Evolutionary conservation across 2,113 vertebrate species (phyloP).

Genomic region (Australoheros scitulus): DNA sequence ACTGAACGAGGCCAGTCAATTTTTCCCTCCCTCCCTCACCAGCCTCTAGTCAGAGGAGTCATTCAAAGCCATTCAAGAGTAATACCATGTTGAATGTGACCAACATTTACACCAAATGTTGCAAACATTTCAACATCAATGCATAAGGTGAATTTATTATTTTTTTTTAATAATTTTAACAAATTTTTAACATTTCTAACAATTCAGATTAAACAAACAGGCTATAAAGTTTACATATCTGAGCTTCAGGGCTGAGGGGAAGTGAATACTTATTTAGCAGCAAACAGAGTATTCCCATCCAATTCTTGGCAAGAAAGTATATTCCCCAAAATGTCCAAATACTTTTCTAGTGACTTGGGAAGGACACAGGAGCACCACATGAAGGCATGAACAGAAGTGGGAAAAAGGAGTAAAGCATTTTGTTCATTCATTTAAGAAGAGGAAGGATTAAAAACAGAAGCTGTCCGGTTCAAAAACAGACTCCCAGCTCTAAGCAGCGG

Average conservation of each 20-base stretch:
- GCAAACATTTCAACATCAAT: not conserved
- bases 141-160: too few relatives aligned
- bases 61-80: not conserved
- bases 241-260: not conserved
- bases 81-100: not conserved
- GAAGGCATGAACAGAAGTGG: not conserved
- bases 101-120: not conserved
- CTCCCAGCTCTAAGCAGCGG: conserved; percentile 22
- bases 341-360: not conserved
- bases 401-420: not conserved
- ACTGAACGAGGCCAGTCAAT: not conserved
- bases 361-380: conserved; percentile 35
- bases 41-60: not conserved
- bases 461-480: conserved; percentile 34
- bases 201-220: not conserved
- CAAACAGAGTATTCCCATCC: not conserved
- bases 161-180: not conserved
- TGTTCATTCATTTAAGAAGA: not conserved
- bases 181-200: not conserved
- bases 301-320: not conserved
- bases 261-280: not conserved
- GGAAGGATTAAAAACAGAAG: conserved; percentile 16
- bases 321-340: not conserved
- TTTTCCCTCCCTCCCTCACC: not conserved
- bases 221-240: not conserved